phyloP scores from a whole-genome alignment of 2,797 vertebrate genomes.

The Alauda arvensis region DNA sequence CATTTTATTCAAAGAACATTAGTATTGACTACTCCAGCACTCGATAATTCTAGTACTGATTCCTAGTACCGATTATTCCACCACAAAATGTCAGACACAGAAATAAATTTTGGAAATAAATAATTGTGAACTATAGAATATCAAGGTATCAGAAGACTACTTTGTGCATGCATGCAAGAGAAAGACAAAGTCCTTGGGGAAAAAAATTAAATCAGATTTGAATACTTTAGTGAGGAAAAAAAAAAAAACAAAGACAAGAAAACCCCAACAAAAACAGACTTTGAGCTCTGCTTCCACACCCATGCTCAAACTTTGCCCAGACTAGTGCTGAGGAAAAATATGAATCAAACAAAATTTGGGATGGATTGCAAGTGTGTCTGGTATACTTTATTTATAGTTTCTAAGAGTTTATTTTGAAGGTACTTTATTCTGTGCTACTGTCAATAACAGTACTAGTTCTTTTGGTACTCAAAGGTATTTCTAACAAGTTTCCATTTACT shows the following conservation, averaged over 20 bases:
- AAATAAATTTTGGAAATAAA: slow-evolving; percentile 27
- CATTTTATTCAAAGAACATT: not conserved
- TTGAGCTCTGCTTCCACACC: not conserved
- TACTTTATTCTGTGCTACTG: not conserved
- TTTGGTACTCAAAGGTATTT: not conserved
- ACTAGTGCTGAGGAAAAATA: not conserved
- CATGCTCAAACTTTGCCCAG: not conserved
- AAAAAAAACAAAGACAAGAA: not conserved
- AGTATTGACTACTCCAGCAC: not conserved
- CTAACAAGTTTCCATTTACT: not conserved
- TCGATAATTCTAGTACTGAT: not conserved
- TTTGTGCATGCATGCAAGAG: not conserved
- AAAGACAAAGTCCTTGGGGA: not conserved
- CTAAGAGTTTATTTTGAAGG: not conserved
- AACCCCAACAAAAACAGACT: not conserved
- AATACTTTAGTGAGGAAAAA: not conserved
- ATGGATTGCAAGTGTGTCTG: not conserved
- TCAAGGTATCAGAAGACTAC: not conserved
- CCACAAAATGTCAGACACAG: slow-evolving; percentile 5
- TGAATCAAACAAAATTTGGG: not conserved
- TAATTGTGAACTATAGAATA: not conserved
- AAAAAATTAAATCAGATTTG: not conserved
- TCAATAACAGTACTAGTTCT: not conserved
- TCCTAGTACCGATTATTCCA: not conserved
- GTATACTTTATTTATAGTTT: not conserved